phyloP scores from a whole-genome alignment of 2,888 invertebrate species.

The Hirtodrosophila histrioides region DNA sequence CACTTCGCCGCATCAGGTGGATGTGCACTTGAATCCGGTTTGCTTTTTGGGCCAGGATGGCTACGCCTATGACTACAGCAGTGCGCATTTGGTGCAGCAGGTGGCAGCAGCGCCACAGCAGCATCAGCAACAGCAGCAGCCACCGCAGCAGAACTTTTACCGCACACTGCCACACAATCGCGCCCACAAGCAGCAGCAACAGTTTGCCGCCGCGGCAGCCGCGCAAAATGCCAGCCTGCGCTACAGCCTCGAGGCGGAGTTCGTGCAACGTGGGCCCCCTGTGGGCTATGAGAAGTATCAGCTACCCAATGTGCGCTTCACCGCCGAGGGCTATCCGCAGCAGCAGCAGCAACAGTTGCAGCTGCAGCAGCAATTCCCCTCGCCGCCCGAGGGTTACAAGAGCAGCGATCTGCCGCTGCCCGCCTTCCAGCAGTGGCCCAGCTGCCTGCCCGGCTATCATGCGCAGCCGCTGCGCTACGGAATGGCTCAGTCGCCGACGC shows the following conservation, averaged over 20 bases:
- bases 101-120: constrained; percentile 58
- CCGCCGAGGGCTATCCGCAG: constrained; percentile 92
- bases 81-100: constrained; percentile 82
- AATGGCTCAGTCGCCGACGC: constrained; percentile 52
- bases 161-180: constrained; percentile 92
- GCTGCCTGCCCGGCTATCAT: constrained; percentile 85
- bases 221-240: constrained; percentile 86
- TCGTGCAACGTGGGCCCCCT: constrained; percentile 85
- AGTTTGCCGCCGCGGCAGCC: constrained; percentile 81
- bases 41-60: constrained; percentile 91
- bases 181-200: constrained; percentile 78
- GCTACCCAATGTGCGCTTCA: constrained; percentile 88
- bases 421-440: constrained; percentile 85
- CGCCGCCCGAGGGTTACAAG: constrained; percentile 89
- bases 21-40: constrained; percentile 91
- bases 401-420: constrained; percentile 75
- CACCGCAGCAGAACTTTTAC: constrained; percentile 86
- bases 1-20: constrained; percentile 88
- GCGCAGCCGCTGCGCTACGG: constrained; percentile 82
- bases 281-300: constrained; percentile 85
- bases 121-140: constrained; percentile 64
- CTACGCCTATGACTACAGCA: constrained; percentile 86
- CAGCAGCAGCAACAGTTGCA: constrained; percentile 60
- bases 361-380: constrained; percentile 85
- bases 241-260: constrained; percentile 88